Base-by-base conservation (phyloP, 1,140 invertebrate species). In the Helicoverpa armigera region DNA sequence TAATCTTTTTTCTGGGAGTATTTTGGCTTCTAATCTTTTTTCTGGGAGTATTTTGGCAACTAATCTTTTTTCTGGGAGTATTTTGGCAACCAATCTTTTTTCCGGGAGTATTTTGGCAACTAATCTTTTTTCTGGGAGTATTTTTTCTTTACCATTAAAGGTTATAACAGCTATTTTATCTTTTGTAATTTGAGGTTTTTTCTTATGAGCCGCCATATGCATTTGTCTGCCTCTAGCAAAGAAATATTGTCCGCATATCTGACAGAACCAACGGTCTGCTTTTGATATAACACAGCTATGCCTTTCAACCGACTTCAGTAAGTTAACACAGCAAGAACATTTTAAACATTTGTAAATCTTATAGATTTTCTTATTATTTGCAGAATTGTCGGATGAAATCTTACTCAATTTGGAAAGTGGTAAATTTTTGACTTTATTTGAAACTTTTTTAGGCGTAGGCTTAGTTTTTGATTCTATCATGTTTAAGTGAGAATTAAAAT, bases 51-150 rank as follows among this genome's bases (percentile, higher is more conserved):
- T 18, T 61, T 61, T 61, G 2, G 65, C 51, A 2, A 48, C n/a
- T 53, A 48, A 2, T 51, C 23, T 29, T 60, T 51, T 31, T 77
- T 77, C 10, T 29, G 70, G 7, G 56, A 58, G 4, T 10, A 82
- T 60, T 12, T 29, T 75, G 2, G 65, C 51, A 2, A 48, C n/a
- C 35, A 48, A 2, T 51, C 23, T 29, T 60, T 51, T 31, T 77
- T 77, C 10, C 14, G 70, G 7, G 56, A 58, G 4, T 10, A 5
- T 58, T 58, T 58, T 10, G 56, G 2, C 5, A 0, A 12, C 13
- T 3, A 61, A 10, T 3, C 29, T 29, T 12, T 61, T 61, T 61
- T 61, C 29, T 13, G 58, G 18, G 11, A 13, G 29, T 14, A 61
- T 18, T 61, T 61, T 61, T 4, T 12, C n/a, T 16, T 2, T 18